Base-by-base conservation (phyloP, 2,888 invertebrate species). In the Himalopsyche anomala region DNA sequence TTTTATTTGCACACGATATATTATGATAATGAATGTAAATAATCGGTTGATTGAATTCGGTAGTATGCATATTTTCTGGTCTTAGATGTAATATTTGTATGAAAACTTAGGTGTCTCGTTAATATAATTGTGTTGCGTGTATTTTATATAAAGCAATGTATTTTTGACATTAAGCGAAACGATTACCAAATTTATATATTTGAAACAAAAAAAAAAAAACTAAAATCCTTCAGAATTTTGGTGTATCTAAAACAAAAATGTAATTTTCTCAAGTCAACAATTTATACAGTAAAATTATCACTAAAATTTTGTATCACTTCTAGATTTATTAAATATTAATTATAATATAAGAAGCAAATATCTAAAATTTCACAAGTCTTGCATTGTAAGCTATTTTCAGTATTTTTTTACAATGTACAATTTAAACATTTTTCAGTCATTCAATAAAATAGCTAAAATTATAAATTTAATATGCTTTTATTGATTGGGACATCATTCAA, bases 111-210 rank as follows among this genome's bases (percentile, higher is more conserved):
- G 38, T 40, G 82, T 85, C 54, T 56, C 55, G 79, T 80, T 80
- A 74, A 19, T 80, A 51, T 51, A 42, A 80, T 42, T 85, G 85
- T 85, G 56, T 80, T 84, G 55, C 62, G 85, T 85, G 85, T 85
- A 85, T 85, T 84, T 84, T 81, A 84, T 69, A 84, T 84, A 84
- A 74, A 84, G 84, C 84, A 81, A 84, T 84, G 84, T 84, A 84
- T 74, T 74, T 74, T 74, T 74, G 74, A 74, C 74, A 62, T 62
- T 74, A 74, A 74, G 74, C 74, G 38, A 74, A 74, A 74, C 28
- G 15, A 74, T 36, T 74, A 74, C 28, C 74, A 38, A 74, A 74
- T 36, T 74, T 36, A 74, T 74, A 74, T 74, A 74, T 74, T 74
- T 74, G 38, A 74, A 28, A 69, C 36, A 28, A 28, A 69, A 74